Conservation (phyloP, 2,797 vertebrate genomes). For the Astyanax mexicanus region DNA sequence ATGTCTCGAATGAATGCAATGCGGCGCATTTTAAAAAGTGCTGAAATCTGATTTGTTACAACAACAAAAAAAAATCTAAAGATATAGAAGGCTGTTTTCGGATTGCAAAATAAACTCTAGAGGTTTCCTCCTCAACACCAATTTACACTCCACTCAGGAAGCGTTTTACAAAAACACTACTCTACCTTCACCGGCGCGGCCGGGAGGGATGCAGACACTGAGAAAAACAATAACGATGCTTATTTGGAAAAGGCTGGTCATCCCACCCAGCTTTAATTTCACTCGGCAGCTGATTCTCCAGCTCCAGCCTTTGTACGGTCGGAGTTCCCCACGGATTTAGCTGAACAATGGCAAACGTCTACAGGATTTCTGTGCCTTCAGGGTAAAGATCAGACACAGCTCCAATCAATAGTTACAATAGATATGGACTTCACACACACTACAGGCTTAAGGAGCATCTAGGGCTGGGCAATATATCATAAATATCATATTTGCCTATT, state of each 20-base stretch:
- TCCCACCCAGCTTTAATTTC: slow-evolving; percentile 34
- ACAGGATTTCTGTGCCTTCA: slow-evolving; percentile 87
- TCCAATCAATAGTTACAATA: slow-evolving; percentile 84
- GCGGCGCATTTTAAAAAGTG: no score
- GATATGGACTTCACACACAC: slow-evolving; percentile 85
- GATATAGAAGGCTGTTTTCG: not conserved
- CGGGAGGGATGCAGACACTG: slow-evolving; percentile 18
- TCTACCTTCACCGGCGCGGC: slow-evolving; percentile 26
- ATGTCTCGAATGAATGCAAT: no score
- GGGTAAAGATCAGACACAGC: slow-evolving; percentile 85
- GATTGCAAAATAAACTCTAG: not conserved
- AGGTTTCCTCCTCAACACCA: not conserved
- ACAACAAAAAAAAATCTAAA: not conserved
- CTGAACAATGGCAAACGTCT: slow-evolving; percentile 87
- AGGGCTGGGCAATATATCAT: no score
- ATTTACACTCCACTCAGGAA: slow-evolving; percentile 12
- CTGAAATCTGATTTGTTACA: no score
- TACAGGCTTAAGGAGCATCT: slow-evolving; percentile 66
- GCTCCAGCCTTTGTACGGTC: no score
- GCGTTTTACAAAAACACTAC: not conserved
- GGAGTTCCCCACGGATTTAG: slow-evolving; percentile 8
- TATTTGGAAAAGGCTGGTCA: slow-evolving; percentile 37
- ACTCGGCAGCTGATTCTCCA: not conserved
- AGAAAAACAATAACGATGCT: slow-evolving; percentile 36
- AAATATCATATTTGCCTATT: no score